A percentile compares a stretch with the other conserved stretches of the same genome.
These are phyloP conservation scores for Andrena dorsata DNA, from an alignment of 2,888 invertebrate species.

Conservation along the genomic window DNA sequence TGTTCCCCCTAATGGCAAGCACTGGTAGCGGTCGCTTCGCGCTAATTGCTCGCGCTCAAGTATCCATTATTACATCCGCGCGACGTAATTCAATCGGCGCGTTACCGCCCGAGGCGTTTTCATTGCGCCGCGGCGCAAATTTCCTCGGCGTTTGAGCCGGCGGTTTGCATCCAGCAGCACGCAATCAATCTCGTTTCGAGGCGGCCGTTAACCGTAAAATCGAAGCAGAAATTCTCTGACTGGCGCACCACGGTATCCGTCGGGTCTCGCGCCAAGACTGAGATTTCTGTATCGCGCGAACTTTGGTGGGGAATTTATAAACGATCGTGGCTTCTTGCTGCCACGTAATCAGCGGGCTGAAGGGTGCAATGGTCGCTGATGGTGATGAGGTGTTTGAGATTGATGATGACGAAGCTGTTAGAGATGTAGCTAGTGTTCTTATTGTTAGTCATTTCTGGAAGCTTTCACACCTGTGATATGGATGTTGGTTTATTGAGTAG, in stretches of 20 bases:
- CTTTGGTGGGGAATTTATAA: background rate
- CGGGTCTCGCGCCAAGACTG: background rate
- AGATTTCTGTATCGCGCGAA: background rate
- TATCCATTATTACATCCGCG: conserved; percentile 54
- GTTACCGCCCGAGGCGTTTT: conserved; percentile 51
- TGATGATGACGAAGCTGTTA: background rate
- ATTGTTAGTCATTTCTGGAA: too few relatives aligned
- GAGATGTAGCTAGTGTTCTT: too few relatives aligned
- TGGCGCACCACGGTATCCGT: too few relatives aligned
- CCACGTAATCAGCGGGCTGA: background rate
- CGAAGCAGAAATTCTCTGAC: background rate
- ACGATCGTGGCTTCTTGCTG: background rate
- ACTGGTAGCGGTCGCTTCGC: conserved; percentile 27
- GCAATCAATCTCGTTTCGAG: conserved; percentile 48
- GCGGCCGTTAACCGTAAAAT: conserved; percentile 28
- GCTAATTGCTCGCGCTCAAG: conserved; percentile 58
- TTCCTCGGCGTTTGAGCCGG: conserved; percentile 49
- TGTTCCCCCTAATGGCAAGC: conserved; percentile 36
- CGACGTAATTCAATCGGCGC: conserved; percentile 62
- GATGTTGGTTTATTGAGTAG: too few relatives aligned
- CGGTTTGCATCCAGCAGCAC: conserved; percentile 26
- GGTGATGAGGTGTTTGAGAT: background rate
- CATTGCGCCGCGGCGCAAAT: conserved; percentile 44
- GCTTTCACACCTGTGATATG: too few relatives aligned
- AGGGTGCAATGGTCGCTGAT: background rate